Evolutionary conservation across 2,797 vertebrate genomes (phyloP), one percentile per base, ranked within the genome.

Genomic region (Betta splendens): DNA sequence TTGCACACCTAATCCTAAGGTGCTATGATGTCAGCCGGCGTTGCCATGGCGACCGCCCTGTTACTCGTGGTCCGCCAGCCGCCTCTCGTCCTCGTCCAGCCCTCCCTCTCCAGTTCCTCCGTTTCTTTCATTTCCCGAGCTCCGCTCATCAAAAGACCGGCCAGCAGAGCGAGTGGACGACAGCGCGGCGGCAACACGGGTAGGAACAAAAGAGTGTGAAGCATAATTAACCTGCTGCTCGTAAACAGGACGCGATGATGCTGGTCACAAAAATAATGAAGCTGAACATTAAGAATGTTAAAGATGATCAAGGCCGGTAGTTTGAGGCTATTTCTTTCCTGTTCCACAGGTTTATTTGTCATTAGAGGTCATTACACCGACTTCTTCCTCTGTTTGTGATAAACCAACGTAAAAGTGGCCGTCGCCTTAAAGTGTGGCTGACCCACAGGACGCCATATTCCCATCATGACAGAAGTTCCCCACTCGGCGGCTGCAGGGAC

Each of bases 41-140:
- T 92, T 88, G 79, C 89, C 83, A 89, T 89, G 82, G 87, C 53
- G 89, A 92, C 89, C 44, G 47, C 23, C 74, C 53, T 68, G 71
- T 87, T 79, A 71, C 67, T 65, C 13, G 15, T 75, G 42, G 57
- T 82, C 66, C 31, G 48, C 17, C 51, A 76, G 59, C 60, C 62
- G 53, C 49, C 4, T 57, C 74, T 75, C 58, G 37, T 50, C 68
- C 57, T 36, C 47, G 16, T 58, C 60, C 42, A 72, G 53, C 68
- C 28, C 64, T 69, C 56, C 16, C 57, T 67, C 54, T 54, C n/a
- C 39, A 35, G 39, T 12, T 72, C 26, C 50, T 78, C 68, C 62
- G 65, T 80, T 79, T 74, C 66, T 84, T 58, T 77, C 28, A 55
- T 67, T 79, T 36, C 43, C 46, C 38, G 45, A 73, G 64, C 65